Percentiles rank a stretch among this genome's conserved stretches.
phyloP scores from a whole-genome alignment of 2,113 vertebrate species.

The Burhinus bistriatus region DNA sequence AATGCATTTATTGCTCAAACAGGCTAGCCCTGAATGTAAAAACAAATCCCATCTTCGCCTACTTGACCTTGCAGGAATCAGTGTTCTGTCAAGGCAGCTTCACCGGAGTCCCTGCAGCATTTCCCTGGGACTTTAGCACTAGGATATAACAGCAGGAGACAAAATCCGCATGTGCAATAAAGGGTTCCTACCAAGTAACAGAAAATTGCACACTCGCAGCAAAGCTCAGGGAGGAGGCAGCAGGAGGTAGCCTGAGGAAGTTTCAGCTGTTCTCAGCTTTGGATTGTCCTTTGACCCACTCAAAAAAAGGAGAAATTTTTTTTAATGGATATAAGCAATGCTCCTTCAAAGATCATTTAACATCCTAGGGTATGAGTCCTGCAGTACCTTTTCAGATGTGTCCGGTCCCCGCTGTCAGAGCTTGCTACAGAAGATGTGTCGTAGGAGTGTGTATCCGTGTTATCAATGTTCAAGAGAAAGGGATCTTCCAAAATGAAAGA shows the following conservation, averaged over 20 bases:
- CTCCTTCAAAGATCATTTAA: not conserved
- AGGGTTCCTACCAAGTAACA: no score
- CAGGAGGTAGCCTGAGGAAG: not conserved
- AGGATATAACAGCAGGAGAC: not conserved
- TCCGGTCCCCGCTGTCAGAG: constrained; percentile 95
- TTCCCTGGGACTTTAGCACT: not conserved
- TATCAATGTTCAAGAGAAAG: constrained; percentile 87
- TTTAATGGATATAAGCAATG: not conserved
- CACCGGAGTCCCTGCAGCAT: not conserved
- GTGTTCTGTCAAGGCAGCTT: no score
- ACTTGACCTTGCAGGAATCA: fast-evolving
- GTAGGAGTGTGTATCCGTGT: constrained; percentile 89
- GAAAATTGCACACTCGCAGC: not conserved
- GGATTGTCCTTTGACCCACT: not conserved
- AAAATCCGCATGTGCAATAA: not conserved
- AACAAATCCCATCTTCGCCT: not conserved
- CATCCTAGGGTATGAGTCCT: not conserved
- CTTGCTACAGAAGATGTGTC: constrained; percentile 97
- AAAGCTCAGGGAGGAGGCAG: not conserved
- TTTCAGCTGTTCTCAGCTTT: not conserved
- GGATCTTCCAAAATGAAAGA: constrained; percentile 93
- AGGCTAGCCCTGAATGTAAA: not conserved
- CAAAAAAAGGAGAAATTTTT: not conserved
- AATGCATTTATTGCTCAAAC: not conserved
- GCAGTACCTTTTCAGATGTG: constrained; percentile 85